phyloP scores from a whole-genome alignment of 2,797 vertebrate species.

The Eupleurogrammus muticus region DNA sequence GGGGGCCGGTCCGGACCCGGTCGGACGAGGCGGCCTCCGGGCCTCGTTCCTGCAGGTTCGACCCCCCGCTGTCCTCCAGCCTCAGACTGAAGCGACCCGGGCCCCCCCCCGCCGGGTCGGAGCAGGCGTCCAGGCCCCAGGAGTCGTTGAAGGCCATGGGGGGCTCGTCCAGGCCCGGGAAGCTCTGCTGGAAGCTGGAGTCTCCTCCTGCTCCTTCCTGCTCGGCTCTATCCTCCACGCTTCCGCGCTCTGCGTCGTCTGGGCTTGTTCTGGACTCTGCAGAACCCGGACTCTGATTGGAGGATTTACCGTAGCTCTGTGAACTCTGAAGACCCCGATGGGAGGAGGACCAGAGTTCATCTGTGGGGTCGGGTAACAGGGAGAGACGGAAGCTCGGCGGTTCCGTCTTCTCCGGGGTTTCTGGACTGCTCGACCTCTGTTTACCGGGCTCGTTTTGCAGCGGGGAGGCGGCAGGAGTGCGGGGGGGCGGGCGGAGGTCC shows the following conservation, averaged over 20 bases:
- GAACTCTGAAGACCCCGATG: neutral
- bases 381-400: constrained; percentile 56
- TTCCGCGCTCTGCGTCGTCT: constrained; percentile 52
- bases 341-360: constrained; percentile 21
- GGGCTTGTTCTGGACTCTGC: constrained; percentile 22
- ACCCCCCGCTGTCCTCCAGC: constrained; percentile 74
- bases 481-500: constrained; percentile 27
- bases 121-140: constrained; percentile 76
- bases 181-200: constrained; percentile 69
- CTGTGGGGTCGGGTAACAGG: constrained; percentile 41
- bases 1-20: neutral
- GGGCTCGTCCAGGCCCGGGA: constrained; percentile 81
- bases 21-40: no score
- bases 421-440: neutral
- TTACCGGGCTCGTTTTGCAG: constrained; percentile 14
- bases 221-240: constrained; percentile 73
- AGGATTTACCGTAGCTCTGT: constrained; percentile 14
- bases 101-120: constrained; percentile 32
- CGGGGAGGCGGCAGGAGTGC: constrained; percentile 30
- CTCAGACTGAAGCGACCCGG: constrained; percentile 76
- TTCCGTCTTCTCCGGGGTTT: constrained; percentile 41
- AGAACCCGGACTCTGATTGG: neutral
- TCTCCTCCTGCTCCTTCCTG: constrained; percentile 65
- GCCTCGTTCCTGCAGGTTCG: constrained; percentile 25
- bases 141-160: constrained; percentile 81